Base-by-base conservation (phyloP, 2,888 invertebrate genomes). In the Neoaliturus tenellus region DNA sequence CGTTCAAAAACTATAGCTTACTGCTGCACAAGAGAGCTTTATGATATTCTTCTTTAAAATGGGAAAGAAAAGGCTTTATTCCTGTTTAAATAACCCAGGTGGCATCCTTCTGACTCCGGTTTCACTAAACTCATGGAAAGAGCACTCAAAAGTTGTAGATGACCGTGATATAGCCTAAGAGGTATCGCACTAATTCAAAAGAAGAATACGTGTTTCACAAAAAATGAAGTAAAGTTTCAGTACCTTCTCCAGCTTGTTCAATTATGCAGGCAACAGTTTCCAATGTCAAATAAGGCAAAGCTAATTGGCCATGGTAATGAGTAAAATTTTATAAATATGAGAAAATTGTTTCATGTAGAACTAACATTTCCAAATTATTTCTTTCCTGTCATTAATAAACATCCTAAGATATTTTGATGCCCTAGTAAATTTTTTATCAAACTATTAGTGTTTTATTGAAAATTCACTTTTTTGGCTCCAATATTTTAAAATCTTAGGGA, bases 171-270 rank as follows among this genome's bases (percentile, higher is more conserved):
- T n/a, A n/a, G n/a, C n/a, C n/a, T 25, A 28, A 62, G 28, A 62
- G 62, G 62, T 25, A 62, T 62, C 8, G 62, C 25, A 8, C 31
- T 62, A 28, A 62, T 62, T 23, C 28, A 62, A 28, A 23, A 23
- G 5, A 25, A 4, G 8, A 62, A 62, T 28, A 62, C 62, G 5
- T 20, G 23, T 25, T 25, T 62, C 23, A 62, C 62, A 5, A 62
- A 62, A 62, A 62, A 62, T 62, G 31, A 62, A 28, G 62, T 25
- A 28, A 4, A 62, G 28, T 62, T 62, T 28, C 62, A 25, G 62
- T 62, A 62, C 6, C 62, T 28, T 62, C 62, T 62, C 14, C 62
- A 23, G 62, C 25, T 62, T 25, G 62, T 62, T 28, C 62, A 62
- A 23, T 28, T 20, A 14, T 5, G 25, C 62, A 28, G 20, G 25